Evolutionary conservation across 2,113 vertebrate species (phyloP), one percentile per base, ranked within the genome.

Genomic region (Willisornis vidua): DNA sequence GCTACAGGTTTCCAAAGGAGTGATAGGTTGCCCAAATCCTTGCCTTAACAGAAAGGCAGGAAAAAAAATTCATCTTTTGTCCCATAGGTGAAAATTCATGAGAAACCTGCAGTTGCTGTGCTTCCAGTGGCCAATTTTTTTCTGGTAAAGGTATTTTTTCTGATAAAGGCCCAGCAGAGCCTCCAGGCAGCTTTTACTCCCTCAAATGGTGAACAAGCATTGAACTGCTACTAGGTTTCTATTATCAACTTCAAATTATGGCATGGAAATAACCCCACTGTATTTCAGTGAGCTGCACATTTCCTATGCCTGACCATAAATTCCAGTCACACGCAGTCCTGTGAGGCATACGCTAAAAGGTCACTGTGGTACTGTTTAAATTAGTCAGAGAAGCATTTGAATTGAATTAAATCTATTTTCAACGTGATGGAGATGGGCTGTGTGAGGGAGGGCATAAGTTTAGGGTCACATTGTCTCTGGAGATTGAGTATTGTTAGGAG

Each of bases 281-380:
- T 94, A 83, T 94, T 96, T 97, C 87, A 86, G 59, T n/a, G 79
- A 95, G 63, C 59, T 93, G 77, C 89, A 35, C 78, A 39, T 91
- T 97, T 97, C 73, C 58, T 67, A 59, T 94, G 70, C 66, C 78
- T 48, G 62, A 71, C 86, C 75, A 67, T 98, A 97, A 97, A 97
- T 98, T 97, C 95, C 12, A 67, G 49, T 96, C 93, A 66, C 28
- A 72, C n/a, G 2, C 1, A 0, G 19, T 83, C 96, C 91, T 43
- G 3, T 51, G 91, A 92, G 95, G 72, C 54, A 52, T 48, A 63
- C 24, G 62, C 78, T 93, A 52, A 97, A 98, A 98, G 98, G 97
- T 97, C 97, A 96, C 57, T 65, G 90, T 90, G 85, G 77, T 81
- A 70, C 88, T 87, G 84, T 95, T 70, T 98, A 96, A 97, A 95